Conservation (phyloP, 2,113 vertebrate species). For the Rhegmatorhina hoffmannsi region DNA sequence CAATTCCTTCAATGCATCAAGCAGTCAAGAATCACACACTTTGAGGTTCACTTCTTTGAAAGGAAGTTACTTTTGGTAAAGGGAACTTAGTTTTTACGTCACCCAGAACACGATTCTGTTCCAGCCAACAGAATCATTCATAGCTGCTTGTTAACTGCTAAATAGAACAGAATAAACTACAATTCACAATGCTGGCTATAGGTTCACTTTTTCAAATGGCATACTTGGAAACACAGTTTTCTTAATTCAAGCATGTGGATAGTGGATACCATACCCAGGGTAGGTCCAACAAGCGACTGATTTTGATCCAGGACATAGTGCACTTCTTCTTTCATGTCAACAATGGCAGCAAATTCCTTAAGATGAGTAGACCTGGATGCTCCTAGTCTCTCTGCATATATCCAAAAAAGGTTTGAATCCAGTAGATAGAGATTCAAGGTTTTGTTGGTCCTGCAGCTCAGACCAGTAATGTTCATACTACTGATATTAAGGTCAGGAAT, state of each 20-base stretch:
- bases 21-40: not conserved
- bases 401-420: conserved; percentile 91
- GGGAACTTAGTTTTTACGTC: not conserved
- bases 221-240: not conserved
- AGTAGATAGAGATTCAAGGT: conserved; percentile 93
- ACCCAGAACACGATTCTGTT: not conserved
- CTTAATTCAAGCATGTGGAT: not conserved
- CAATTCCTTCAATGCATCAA: not conserved
- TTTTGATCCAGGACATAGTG: conserved; percentile 88
- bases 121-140: not conserved
- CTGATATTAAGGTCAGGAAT: conserved; percentile 34
- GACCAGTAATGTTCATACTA: conserved; percentile 79
- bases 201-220: not conserved
- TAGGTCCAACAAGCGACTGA: conserved; percentile 74
- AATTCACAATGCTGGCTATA: not conserved
- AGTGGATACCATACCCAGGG: conserved; percentile 79
- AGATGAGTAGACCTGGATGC: conserved; percentile 69
- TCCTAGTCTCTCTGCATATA: conserved; percentile 89
- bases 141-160: not conserved
- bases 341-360: conserved; percentile 86
- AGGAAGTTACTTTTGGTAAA: not conserved
- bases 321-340: conserved; percentile 91
- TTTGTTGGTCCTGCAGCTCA: conserved; percentile 93
- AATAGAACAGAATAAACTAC: not conserved
- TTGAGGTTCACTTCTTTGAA: not conserved